phyloP scores from a whole-genome alignment of 2,113 vertebrate genomes.

The Rattus norvegicus region GRCr8 NC_086028.1:74419501-74420000 shows the following conservation, averaged over 20 bases:
- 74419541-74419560: neutral
- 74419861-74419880: neutral
- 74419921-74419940: too few relatives aligned
- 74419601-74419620: neutral
- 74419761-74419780: neutral
- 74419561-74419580: neutral
- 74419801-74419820: neutral
- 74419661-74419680: neutral
- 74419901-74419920: neutral
- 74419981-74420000: too few relatives aligned
- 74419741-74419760: neutral
- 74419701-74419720: neutral
- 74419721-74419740: neutral
- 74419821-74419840: neutral
- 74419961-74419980: too few relatives aligned
- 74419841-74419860: neutral
- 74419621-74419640: neutral
- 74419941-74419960: too few relatives aligned
- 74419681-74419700: neutral
- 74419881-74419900: neutral
- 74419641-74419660: accelerated
- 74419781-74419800: neutral
- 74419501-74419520: neutral
- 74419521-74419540: neutral
- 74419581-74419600: too few relatives aligned